Evolutionary conservation across 2,797 vertebrate species (phyloP).

Genomic region (Pseudomugil gertrudae): DNA sequence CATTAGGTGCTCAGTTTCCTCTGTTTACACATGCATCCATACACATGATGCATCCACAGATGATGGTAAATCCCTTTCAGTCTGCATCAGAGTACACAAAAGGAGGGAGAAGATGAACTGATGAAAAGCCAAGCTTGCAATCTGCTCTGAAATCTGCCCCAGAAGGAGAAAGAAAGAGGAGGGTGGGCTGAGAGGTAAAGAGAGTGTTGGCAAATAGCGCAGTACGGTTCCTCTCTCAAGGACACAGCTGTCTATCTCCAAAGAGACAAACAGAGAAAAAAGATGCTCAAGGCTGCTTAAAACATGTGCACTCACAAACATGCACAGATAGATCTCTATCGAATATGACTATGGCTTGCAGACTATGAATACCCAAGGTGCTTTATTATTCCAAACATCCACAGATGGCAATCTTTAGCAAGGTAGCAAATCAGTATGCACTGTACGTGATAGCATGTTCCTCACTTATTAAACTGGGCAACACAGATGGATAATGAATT

Average conservation of each 20-base stretch:
- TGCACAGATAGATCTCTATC: constrained; percentile 36
- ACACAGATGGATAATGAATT: constrained; percentile 14
- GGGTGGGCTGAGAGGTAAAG: constrained; percentile 30
- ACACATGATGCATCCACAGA: constrained; percentile 54
- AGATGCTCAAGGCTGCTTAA: constrained; percentile 36
- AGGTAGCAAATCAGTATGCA: constrained; percentile 33
- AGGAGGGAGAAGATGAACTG: constrained; percentile 17
- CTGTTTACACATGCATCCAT: constrained; percentile 52
- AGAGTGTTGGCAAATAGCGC: constrained; percentile 42
- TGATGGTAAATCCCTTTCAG: constrained; percentile 61
- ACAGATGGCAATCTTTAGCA: constrained; percentile 33
- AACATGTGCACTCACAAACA: constrained; percentile 25
- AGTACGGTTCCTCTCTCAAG: constrained; percentile 53
- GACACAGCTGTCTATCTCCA: constrained; percentile 69
- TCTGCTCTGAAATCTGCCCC: constrained; percentile 61
- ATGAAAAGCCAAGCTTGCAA: constrained; percentile 48
- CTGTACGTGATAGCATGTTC: not conserved
- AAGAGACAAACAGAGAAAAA: constrained; percentile 52
- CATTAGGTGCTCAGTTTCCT: constrained; percentile 31
- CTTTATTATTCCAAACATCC: constrained; percentile 45
- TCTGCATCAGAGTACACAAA: constrained; percentile 43
- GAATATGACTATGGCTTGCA: not conserved
- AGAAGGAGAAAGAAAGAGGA: constrained; percentile 12
- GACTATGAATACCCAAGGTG: constrained; percentile 20
- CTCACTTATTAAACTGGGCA: constrained; percentile 22